Percentiles rank a stretch among this genome's conserved stretches.
These are phyloP conservation scores for Gambusia affinis DNA, from an alignment of 2,113 vertebrate genomes.

Conservation along the genomic window DNA sequence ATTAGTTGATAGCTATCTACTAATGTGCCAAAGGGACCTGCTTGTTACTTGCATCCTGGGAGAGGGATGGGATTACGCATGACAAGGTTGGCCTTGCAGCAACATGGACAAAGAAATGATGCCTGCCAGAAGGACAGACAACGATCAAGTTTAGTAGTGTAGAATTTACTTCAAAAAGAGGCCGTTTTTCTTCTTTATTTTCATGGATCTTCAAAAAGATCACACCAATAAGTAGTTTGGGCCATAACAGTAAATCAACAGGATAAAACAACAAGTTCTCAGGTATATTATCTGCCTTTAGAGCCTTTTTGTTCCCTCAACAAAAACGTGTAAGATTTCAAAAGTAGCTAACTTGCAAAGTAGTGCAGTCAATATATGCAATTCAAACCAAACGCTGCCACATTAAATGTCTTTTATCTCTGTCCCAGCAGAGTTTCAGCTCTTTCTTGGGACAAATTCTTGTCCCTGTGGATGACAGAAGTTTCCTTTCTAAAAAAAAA, in stretches of 20 bases:
- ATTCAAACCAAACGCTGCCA: conserved; percentile 67
- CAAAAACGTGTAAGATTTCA: conserved; percentile 52
- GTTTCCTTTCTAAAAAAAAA: conserved; percentile 60
- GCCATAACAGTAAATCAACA: conserved; percentile 45
- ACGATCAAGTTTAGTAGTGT: conserved; percentile 68
- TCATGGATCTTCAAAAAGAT: conserved; percentile 73
- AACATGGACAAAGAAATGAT: conserved; percentile 67
- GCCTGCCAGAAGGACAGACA: conserved; percentile 65
- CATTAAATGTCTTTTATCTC: conserved; percentile 76
- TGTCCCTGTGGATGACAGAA: conserved; percentile 77
- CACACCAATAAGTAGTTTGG: conserved; percentile 60
- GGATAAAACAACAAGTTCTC: conserved; percentile 33
- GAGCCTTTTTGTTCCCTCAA: conserved; percentile 15
- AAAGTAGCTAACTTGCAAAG: conserved; percentile 39
- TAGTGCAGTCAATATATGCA: conserved; percentile 65
- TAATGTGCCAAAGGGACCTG: conserved; percentile 78
- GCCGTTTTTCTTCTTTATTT: conserved; percentile 67
- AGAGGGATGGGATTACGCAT: conserved; percentile 69
- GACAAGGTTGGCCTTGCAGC: conserved; percentile 71
- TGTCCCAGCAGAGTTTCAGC: conserved; percentile 67
- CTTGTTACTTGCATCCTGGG: conserved; percentile 72
- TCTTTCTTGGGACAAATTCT: conserved; percentile 81
- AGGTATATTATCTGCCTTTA: conserved; percentile 26
- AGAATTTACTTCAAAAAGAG: conserved; percentile 62
- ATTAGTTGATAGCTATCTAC: conserved; percentile 83